Evolutionary conservation across 1,140 invertebrate species (phyloP).

Genomic region (Ips nitidus): DNA sequence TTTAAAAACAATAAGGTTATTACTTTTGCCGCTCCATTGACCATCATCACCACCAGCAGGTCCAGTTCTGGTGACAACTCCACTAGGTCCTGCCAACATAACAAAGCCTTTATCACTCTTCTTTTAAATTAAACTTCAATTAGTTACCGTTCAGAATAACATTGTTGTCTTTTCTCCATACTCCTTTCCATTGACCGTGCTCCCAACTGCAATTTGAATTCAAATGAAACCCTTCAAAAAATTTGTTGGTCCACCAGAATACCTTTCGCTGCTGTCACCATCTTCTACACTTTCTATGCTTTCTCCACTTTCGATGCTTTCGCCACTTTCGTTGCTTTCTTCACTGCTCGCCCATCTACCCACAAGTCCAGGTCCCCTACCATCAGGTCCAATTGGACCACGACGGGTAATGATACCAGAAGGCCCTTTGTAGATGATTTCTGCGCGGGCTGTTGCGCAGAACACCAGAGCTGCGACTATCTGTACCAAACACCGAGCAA

Average conservation of each 20-base stretch:
- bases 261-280: too few relatives aligned
- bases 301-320: too few relatives aligned
- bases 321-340: background rate
- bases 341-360: background rate
- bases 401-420: conserved; percentile 28
- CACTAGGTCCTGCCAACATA: background rate
- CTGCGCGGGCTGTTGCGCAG: conserved; percentile 17
- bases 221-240: background rate
- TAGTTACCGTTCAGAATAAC: conserved; percentile 27
- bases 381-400: conserved; percentile 36
- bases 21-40: conserved; percentile 13
- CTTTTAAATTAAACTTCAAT: too few relatives aligned
- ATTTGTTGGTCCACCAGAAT: background rate
- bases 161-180: conserved; percentile 14
- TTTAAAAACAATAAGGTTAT: background rate
- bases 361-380: conserved; percentile 14
- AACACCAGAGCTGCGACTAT: conserved; percentile 31
- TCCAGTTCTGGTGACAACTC: background rate
- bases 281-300: too few relatives aligned
- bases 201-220: conserved; percentile 9
- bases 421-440: conserved; percentile 28
- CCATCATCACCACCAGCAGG: conserved; percentile 24
- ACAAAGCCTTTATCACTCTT: too few relatives aligned
- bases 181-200: conserved; percentile 18
- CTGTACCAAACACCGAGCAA: background rate